These are phyloP conservation scores for Heterodera filipjevi DNA, from an alignment of 2,888 invertebrate species.

Conservation along the genomic window DNA sequence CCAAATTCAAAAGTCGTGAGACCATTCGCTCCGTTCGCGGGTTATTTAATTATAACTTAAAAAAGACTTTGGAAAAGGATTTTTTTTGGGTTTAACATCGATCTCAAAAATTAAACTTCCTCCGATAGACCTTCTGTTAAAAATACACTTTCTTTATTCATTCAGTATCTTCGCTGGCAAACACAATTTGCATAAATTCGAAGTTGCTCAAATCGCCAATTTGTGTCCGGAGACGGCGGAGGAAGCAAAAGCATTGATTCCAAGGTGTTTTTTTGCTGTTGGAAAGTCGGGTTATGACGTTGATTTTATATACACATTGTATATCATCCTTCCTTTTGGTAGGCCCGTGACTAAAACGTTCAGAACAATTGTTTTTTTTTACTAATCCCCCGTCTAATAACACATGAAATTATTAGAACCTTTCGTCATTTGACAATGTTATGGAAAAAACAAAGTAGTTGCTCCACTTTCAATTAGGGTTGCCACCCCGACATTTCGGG, in stretches of 20 bases:
- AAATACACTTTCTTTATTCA: not conserved
- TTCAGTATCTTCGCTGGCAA: conserved; percentile 69
- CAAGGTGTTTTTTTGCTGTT: conserved; percentile 71
- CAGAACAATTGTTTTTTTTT: too few species aligned
- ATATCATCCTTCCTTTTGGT: too few species aligned
- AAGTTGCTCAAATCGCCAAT: conserved; percentile 93
- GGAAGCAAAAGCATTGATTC: conserved; percentile 95
- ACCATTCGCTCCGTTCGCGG: conserved; percentile 93
- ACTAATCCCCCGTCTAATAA: too few species aligned
- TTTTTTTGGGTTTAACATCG: not conserved
- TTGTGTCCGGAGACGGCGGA: conserved; percentile 98
- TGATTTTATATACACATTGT: too few species aligned
- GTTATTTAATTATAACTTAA: conserved; percentile 36
- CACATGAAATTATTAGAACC: too few species aligned
- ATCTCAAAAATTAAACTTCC: not conserved
- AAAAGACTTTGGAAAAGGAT: too few species aligned
- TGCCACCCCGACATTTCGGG: too few species aligned
- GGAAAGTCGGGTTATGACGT: too few species aligned
- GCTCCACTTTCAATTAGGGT: too few species aligned
- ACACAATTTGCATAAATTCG: conserved; percentile 87
- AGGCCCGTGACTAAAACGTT: too few species aligned
- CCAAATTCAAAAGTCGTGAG: conserved; percentile 96
- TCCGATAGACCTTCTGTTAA: not conserved
- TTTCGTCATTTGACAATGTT: too few species aligned
- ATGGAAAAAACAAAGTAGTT: too few species aligned